Conservation (phyloP, 2,797 vertebrate genomes). For the Okamejei kenojei region DNA sequence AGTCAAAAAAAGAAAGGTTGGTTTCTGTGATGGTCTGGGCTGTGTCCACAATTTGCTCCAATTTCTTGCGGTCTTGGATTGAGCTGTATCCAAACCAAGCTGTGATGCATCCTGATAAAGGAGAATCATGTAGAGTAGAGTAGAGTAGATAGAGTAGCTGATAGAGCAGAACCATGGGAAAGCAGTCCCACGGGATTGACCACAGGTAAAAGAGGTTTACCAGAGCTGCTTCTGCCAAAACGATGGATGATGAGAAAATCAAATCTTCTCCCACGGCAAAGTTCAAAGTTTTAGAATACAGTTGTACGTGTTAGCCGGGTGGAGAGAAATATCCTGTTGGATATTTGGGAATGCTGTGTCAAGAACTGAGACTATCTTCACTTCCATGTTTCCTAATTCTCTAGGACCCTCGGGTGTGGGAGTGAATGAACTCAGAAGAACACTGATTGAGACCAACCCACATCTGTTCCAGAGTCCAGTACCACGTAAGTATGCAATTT, state of each 20-base stretch:
- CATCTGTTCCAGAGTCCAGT: slow-evolving; percentile 70
- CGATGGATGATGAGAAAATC: background rate
- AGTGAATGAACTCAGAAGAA: slow-evolving; percentile 81
- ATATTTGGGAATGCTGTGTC: background rate
- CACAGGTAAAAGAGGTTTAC: background rate
- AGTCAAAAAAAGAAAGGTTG: too few species aligned
- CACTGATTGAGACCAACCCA: slow-evolving; percentile 74
- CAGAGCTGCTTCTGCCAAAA: background rate
- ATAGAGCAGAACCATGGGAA: background rate
- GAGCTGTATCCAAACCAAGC: too few species aligned
- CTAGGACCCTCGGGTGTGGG: slow-evolving; percentile 86
- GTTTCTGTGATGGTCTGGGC: too few species aligned
- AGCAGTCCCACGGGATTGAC: background rate
- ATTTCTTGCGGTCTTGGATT: too few species aligned
- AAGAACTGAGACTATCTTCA: background rate
- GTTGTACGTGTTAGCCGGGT: background rate
- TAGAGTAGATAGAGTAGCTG: too few species aligned
- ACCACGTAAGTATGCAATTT: slow-evolving; percentile 65
- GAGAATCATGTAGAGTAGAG: too few species aligned
- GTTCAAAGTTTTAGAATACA: background rate
- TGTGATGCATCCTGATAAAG: too few species aligned
- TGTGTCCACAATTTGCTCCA: too few species aligned
- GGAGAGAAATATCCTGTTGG: background rate
- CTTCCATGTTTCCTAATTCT: slow-evolving; percentile 38
- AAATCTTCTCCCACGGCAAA: background rate